These are phyloP conservation scores for Gallinago solitaria DNA, from an alignment of 2,797 vertebrate genomes.

Conservation along the genomic window DNA sequence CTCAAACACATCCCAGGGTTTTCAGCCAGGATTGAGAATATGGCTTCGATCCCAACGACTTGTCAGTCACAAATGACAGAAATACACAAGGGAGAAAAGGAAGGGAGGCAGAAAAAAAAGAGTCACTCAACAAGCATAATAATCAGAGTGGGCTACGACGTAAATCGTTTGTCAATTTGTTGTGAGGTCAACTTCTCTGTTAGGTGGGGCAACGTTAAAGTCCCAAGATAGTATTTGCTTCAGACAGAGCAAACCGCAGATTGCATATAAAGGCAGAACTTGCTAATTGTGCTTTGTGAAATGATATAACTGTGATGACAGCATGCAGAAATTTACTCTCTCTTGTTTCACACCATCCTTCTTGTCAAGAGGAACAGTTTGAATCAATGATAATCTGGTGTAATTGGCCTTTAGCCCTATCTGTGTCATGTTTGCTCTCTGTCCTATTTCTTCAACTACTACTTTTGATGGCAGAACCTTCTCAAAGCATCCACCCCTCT, in stretches of 20 bases:
- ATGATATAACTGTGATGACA: neutral
- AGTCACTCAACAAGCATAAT: neutral
- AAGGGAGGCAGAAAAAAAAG: neutral
- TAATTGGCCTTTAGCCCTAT: neutral
- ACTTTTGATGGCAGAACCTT: neutral
- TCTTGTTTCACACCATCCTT: neutral
- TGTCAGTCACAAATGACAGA: neutral
- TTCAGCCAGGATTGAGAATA: neutral
- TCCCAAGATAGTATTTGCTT: neutral
- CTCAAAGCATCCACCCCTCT: neutral
- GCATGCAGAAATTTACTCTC: neutral
- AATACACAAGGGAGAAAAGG: neutral
- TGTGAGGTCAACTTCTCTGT: neutral
- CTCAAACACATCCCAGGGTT: neutral
- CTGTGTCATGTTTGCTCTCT: neutral
- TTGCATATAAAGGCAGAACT: neutral
- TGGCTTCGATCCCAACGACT: neutral
- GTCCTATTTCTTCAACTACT: neutral
- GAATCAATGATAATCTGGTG: neutral
- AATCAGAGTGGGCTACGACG: neutral
- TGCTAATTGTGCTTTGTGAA: neutral
- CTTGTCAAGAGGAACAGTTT: neutral
- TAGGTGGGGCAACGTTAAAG: neutral
- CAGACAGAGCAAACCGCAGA: neutral
- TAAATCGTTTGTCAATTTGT: neutral